Base-by-base conservation (phyloP, 2,888 invertebrate species). In the Chloromyia formosa region DNA sequence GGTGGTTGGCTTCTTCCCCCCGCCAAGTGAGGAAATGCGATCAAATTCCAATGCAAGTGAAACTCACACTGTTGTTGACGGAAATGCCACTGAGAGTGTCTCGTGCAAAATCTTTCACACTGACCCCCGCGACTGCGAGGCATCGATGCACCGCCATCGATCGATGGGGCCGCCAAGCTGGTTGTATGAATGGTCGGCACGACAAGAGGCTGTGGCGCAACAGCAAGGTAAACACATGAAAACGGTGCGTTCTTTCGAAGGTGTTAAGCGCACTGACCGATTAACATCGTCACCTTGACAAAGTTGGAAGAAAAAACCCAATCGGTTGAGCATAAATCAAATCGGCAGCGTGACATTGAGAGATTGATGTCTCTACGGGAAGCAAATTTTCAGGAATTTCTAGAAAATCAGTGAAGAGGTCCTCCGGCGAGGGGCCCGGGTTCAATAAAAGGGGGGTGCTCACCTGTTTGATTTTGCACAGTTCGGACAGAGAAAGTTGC, bases 401-500 rank as follows among this genome's bases (percentile, higher is more conserved):
- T 9, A 12, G 58, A 20, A 20, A 58, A 20, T 58, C 16, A 23
- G 3, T 18, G n/a, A n/a, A n/a, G n/a, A n/a, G n/a, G n/a, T n/a
- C n/a, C n/a, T n/a, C n/a, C n/a, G n/a, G n/a, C n/a, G n/a, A n/a
- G n/a, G n/a, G n/a, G n/a, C n/a, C n/a, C n/a, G n/a, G n/a, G n/a
- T n/a, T n/a, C n/a, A n/a, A n/a, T 27, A n/a, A 2, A 64, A 42
- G 1, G 16, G 9, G 16, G 16, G n/a, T 49, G 5, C 58, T 73
- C 77, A 79, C 79, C 78, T 79, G 78, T 75, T 78, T 79, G n/a
- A 75, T 35, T 78, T 77, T 78, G 72, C 79, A 77, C 23, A 79
- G 56, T 73, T 79, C 78, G 56, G 77, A 54, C 20, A 78, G 74
- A 64, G 79, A 78, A 76, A 76, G 75, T 76, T 77, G 78, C 16